Conservation (phyloP, 2,113 vertebrate genomes). For the Machaerirhynchus nigripectus region DNA sequence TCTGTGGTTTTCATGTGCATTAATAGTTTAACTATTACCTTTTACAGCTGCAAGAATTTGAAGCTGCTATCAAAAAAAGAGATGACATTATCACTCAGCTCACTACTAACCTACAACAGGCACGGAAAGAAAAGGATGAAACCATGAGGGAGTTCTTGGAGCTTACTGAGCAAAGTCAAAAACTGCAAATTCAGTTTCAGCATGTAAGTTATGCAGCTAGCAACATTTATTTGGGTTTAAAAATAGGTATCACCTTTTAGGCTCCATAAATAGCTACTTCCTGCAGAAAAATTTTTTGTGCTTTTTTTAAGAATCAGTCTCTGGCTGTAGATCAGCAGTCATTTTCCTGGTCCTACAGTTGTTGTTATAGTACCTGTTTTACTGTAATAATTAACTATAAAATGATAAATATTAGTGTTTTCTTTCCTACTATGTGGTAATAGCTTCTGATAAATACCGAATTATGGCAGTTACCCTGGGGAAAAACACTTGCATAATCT, state of each 20-base stretch:
- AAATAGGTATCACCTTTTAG: background rate
- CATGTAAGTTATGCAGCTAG: slow-evolving; percentile 78
- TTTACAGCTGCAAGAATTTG: slow-evolving; percentile 92
- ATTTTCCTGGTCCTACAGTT: background rate
- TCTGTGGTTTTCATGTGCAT: background rate
- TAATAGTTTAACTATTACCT: background rate
- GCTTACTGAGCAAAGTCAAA: slow-evolving; percentile 93
- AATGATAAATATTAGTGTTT: background rate
- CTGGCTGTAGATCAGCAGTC: background rate
- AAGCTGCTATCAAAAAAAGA: slow-evolving; percentile 93
- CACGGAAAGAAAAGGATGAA: slow-evolving; percentile 91
- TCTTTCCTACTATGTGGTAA: background rate
- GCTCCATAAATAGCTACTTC: background rate
- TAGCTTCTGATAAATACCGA: background rate
- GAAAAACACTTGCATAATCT: background rate
- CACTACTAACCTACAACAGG: slow-evolving; percentile 93
- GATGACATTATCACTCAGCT: slow-evolving; percentile 97
- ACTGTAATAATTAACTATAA: background rate
- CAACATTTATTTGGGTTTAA: background rate
- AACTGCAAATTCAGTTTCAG: slow-evolving; percentile 94
- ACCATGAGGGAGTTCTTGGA: slow-evolving; percentile 93
- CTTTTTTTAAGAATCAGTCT: background rate
- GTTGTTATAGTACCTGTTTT: background rate
- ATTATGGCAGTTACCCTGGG: background rate
- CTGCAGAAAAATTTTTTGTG: background rate